These are phyloP conservation scores for Elanoides forficatus DNA, from an alignment of 2,113 vertebrate genomes.

Conservation along the genomic window DNA sequence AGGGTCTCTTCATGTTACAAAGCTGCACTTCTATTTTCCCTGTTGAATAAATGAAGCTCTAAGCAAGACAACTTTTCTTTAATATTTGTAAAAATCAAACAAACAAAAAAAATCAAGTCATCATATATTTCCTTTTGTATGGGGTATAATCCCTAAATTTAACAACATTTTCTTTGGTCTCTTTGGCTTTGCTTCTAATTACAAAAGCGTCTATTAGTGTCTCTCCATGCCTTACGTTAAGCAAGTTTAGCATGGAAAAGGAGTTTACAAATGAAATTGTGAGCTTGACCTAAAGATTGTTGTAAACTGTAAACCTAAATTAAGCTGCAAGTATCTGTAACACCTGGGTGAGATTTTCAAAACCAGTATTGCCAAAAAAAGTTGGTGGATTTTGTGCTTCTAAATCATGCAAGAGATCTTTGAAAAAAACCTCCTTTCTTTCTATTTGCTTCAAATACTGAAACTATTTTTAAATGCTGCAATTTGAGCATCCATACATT, in stretches of 20 bases:
- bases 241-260: not conserved
- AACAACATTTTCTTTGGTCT: not conserved
- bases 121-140: accelerated
- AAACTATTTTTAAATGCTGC: not conserved
- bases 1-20: not conserved
- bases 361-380: not conserved
- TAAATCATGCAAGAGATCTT: not conserved
- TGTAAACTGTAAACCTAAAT: not conserved
- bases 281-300: not conserved
- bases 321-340: not conserved
- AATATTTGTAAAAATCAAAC: not conserved
- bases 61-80: not conserved
- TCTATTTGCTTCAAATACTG: not conserved
- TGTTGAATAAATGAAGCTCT: not conserved
- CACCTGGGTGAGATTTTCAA: not conserved
- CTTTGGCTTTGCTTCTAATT: not conserved
- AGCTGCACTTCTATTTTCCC: not conserved
- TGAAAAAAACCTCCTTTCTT: accelerated
- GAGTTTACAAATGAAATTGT: accelerated
- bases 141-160: not conserved
- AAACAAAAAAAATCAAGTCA: not conserved
- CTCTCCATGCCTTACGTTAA: not conserved
- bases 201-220: not conserved
- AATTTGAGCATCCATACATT: not conserved
- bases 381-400: not conserved